Base-by-base conservation (phyloP, 2,888 invertebrate genomes). In the Drosophila putrida region DNA sequence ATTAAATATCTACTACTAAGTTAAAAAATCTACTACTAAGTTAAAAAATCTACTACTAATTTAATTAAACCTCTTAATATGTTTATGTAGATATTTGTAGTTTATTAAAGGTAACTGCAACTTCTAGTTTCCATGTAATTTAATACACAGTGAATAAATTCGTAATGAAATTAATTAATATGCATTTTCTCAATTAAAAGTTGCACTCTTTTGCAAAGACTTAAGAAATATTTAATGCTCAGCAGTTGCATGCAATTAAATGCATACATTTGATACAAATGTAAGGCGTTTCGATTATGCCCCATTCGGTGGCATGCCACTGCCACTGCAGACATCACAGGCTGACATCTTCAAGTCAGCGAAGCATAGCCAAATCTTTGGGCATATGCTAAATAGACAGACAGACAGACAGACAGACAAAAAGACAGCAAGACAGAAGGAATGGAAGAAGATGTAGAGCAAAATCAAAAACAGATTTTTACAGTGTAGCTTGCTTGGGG, bases 391-490 rank as follows among this genome's bases (percentile, higher is more conserved):
- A 75, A 75, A 75, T 64, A 75, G 20, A 61, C 47, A 51, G 41
- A 53, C 6, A 28, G 1, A 28, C 0, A 28, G 28, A 28, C 28
- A 28, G 28, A 28, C 39, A 55, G 31, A 39, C 41, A 59, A 41
- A 38, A 46, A 39, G 47, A 44, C 43, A 28, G 20, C 4, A 0
- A 6, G 43, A 31, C 13, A 13, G 36, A 38, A n/a, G 6, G 13
- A 39, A 6, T 2, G 31, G 35, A 31, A n/a, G 0, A 36, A 10
- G 33, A 49, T 44, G 55, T 46, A 27, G 44, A 44, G 20, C 20
- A 35, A 71, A 75, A 75, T 75, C 75, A 71, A 53, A 75, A 75
- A 75, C 75, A 75, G 64, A 75, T 72, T 75, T 70, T 46, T 44
- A 54, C 54, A 33, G 47, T 41, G 39, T 35, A 51, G 60, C 20